Percentiles rank a stretch among this genome's conserved stretches.
Evolutionary conservation across 2,797 vertebrate genomes (phyloP).

Genomic region (Fistularia commersonii): DNA sequence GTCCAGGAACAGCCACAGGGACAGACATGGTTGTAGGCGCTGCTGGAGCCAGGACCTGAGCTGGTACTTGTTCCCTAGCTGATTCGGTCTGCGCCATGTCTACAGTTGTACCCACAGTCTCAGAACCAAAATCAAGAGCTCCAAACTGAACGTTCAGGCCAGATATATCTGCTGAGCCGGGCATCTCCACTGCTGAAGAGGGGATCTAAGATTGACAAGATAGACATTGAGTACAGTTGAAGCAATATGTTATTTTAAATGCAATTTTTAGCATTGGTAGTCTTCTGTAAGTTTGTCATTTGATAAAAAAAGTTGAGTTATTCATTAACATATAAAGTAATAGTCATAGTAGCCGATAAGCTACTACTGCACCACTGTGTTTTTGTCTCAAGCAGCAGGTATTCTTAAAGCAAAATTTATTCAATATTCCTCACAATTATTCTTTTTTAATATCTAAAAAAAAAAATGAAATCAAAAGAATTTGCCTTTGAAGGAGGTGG

Average conservation of each 20-base stretch:
- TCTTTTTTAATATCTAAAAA: too few species aligned
- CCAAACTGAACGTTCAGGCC: slow-evolving; percentile 96
- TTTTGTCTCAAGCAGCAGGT: too few species aligned
- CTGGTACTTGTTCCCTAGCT: slow-evolving; percentile 66
- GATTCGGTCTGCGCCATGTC: slow-evolving; percentile 79
- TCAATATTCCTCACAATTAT: neutral
- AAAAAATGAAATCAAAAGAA: neutral
- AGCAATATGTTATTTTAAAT: too few species aligned
- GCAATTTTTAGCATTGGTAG: too few species aligned
- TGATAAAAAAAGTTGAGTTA: too few species aligned
- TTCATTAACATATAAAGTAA: too few species aligned
- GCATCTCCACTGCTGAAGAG: slow-evolving; percentile 95
- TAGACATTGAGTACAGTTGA: neutral
- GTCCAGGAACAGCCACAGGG: slow-evolving; percentile 34
- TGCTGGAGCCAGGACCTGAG: slow-evolving; percentile 12
- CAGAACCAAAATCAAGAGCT: slow-evolving; percentile 92
- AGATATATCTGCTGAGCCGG: slow-evolving; percentile 87
- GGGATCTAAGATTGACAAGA: slow-evolving; percentile 79
- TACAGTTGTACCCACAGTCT: slow-evolving; percentile 71
- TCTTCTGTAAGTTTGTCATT: too few species aligned
- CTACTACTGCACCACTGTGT: too few species aligned
- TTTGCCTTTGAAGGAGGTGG: slow-evolving; percentile 89
- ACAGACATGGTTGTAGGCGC: slow-evolving; percentile 31
- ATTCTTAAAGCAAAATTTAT: neutral
- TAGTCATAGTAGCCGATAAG: too few species aligned